Evolutionary conservation across 2,888 invertebrate species (phyloP).

Genomic region (Melinopterus prodromus): DNA sequence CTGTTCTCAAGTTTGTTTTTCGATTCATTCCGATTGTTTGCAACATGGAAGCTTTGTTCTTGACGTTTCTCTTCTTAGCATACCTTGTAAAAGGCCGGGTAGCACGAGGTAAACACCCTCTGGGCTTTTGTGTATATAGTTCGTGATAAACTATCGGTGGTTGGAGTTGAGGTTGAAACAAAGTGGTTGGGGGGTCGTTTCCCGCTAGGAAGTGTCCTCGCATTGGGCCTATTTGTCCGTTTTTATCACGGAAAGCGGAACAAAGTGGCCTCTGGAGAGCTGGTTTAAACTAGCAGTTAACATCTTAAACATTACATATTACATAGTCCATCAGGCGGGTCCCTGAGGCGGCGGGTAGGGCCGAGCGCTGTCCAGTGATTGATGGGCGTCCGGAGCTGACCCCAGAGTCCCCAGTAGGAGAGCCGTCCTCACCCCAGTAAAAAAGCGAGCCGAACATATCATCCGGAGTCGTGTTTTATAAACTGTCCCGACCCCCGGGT

Average conservation of each 20-base stretch:
- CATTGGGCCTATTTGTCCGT: slow-evolving; percentile 45
- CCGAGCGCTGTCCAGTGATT: slow-evolving; percentile 57
- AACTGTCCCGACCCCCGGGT: slow-evolving; percentile 49
- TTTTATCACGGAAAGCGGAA: slow-evolving; percentile 43
- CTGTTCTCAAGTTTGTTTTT: too few species aligned
- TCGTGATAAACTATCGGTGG: background rate
- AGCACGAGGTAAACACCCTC: too few species aligned
- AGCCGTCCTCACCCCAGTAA: slow-evolving; percentile 52
- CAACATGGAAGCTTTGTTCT: too few species aligned
- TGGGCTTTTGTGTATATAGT: too few species aligned
- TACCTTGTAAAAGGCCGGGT: too few species aligned
- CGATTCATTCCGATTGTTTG: too few species aligned
- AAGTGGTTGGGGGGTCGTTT: slow-evolving; percentile 22
- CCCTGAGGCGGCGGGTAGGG: slow-evolving; percentile 42
- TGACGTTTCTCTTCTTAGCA: too few species aligned
- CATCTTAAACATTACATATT: slow-evolving; percentile 61
- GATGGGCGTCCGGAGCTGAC: slow-evolving; percentile 56
- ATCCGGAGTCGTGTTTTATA: slow-evolving; percentile 56
- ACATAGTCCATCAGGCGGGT: slow-evolving; percentile 52
- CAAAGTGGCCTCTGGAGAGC: slow-evolving; percentile 57
- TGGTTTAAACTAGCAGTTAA: slow-evolving; percentile 60
- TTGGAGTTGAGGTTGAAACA: background rate
- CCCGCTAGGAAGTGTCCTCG: slow-evolving; percentile 27
- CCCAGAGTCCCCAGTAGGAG: slow-evolving; percentile 42
- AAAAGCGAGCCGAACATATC: slow-evolving; percentile 54